Percentiles rank a stretch among this genome's conserved stretches.
Conservation (phyloP, 1,140 invertebrate genomes). For the Panagrolaimus sp. region DNA sequence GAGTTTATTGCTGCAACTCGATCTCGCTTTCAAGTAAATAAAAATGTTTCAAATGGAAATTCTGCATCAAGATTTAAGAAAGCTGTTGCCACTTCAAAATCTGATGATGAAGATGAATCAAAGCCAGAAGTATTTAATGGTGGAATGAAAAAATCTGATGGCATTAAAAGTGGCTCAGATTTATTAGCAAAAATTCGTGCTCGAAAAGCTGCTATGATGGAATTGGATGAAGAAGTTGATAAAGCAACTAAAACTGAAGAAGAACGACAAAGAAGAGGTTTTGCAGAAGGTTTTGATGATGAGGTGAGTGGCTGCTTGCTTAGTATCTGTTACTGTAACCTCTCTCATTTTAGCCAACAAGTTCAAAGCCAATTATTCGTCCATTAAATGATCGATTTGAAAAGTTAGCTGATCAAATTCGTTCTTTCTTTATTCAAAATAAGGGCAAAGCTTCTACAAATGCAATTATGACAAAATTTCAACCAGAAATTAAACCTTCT, state of each 20-base stretch:
- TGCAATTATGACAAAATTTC: constrained; percentile 41
- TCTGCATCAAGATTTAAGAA: not conserved
- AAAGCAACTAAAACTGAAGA: not conserved
- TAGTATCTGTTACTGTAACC: no score
- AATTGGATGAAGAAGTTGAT: not conserved
- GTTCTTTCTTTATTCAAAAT: constrained; percentile 36
- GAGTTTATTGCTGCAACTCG: not conserved
- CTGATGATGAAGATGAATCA: constrained; percentile 26
- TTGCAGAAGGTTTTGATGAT: not conserved
- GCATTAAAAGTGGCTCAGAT: not conserved
- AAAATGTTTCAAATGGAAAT: not conserved
- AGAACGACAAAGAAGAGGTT: not conserved
- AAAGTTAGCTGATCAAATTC: constrained; percentile 43
- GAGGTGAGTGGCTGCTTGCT: not conserved
- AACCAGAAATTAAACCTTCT: constrained; percentile 33
- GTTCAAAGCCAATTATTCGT: not conserved
- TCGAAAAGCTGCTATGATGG: not conserved
- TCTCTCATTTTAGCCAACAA: not conserved
- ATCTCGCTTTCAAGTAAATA: not conserved
- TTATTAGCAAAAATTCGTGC: constrained; percentile 4
- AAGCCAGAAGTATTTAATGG: constrained; percentile 25
- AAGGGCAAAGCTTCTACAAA: constrained; percentile 36
- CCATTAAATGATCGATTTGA: constrained; percentile 44
- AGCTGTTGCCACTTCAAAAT: not conserved
- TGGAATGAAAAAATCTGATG: constrained; percentile 18